Base-by-base conservation (phyloP, 2,888 invertebrate species). In the Drosophila mettleri region DNA sequence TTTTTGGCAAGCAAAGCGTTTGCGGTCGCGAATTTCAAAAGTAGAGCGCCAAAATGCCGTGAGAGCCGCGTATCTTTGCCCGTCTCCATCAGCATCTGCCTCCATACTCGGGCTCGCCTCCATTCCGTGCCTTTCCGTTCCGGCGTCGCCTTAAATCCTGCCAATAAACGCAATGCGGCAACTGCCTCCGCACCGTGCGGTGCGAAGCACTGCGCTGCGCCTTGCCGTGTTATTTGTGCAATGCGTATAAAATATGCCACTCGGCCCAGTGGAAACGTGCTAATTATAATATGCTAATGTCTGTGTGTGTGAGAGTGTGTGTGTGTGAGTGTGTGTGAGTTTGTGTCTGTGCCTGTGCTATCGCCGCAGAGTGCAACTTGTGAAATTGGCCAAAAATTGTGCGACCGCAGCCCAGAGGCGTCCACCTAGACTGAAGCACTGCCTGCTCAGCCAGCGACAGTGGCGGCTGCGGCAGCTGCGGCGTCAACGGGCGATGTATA, bases 281-380 rank as follows among this genome's bases (percentile, higher is more conserved):
- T 82, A 82, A 82, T 82, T 82, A 77, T 71, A 82, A 79, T 82
- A 79, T 79, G 80, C 79, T 77, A 81, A 81, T 80, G 63, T 69
- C 46, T 72, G 48, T 34, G 14, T 20, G 24, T 24, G 24, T 24
- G 5, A 24, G 8, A 22, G 24, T 43, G n/a, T 24, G 14, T 8
- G 2, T 22, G 14, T 22, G 41, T 10, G 1, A n/a, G n/a, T 45
- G 5, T 5, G 2, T 16, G 24, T 16, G n/a, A n/a, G n/a, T 2
- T 3, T 10, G 16, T 43, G 22, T 2, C 7, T 14, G 22, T 3
- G 20, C 2, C 2, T 20, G 43, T 10, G 59, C 33, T 61, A 49
- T 29, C 45, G 31, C 41, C 55, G 53, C 41, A 62, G 66, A 70
- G 54, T 79, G 80, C 68, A 79, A 74, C 77, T 79, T 79, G 79